Conservation (phyloP, 2,888 invertebrate species). For the Nephrotoma appendiculata region DNA sequence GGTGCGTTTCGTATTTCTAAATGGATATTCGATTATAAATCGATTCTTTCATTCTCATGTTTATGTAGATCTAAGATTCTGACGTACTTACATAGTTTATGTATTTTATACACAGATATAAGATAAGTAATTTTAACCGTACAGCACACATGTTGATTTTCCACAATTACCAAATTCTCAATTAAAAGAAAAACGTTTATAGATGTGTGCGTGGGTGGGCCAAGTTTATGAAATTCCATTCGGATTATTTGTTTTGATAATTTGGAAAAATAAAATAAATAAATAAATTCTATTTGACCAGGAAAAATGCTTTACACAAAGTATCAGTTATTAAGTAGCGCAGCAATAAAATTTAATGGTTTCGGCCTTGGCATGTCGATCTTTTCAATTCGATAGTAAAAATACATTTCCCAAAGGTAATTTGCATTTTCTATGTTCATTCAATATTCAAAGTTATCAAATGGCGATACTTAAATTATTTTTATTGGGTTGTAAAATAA, state of each 20-base stretch:
- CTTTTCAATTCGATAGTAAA: background rate
- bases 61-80: background rate
- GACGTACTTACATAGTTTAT: background rate
- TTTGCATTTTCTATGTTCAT: background rate
- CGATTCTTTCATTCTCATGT: too few species aligned
- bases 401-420: background rate
- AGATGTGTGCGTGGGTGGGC: background rate
- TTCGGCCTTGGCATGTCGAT: background rate
- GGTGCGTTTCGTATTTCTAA: background rate
- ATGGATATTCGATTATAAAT: too few species aligned
- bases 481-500: too few species aligned
- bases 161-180: background rate
- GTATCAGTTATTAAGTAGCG: background rate
- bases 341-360: background rate
- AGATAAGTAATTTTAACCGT: background rate
- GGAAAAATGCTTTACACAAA: too few species aligned
- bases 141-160: background rate
- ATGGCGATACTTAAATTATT: background rate
- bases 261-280: background rate
- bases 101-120: background rate
- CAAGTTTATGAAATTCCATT: background rate
- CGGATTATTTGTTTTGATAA: background rate
- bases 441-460: background rate
- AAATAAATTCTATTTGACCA: background rate
- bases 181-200: background rate